Evolutionary conservation across 2,113 vertebrate genomes (phyloP).

Genomic region (Trichomycterus rosablanca): DNA sequence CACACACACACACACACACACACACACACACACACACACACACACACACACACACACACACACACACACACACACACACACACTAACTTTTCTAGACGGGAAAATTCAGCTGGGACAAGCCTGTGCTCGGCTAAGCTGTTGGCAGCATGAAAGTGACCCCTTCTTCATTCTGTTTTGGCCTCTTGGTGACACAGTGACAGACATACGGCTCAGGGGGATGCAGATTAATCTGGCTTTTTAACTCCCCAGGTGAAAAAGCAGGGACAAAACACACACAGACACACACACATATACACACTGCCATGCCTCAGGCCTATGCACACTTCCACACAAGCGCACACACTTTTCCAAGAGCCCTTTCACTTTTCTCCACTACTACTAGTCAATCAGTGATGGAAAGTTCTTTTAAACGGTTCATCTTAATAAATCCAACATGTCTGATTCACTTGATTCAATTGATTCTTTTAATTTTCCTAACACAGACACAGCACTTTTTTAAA

Average conservation of each 20-base stretch:
- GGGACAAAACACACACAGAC: slow-evolving; percentile 6
- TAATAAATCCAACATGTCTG: too few species aligned
- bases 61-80: slow-evolving; percentile 2
- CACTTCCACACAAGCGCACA: slow-evolving; percentile 1
- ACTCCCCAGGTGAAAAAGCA: slow-evolving; percentile 26
- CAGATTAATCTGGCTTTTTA: slow-evolving; percentile 24
- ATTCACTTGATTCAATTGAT: too few species aligned
- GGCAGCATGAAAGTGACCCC: slow-evolving; percentile 23
- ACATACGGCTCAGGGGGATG: slow-evolving; percentile 26
- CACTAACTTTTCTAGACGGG: background rate
- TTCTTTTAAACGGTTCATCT: too few species aligned
- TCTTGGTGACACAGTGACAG: slow-evolving; percentile 21
- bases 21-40: slow-evolving; percentile 1
- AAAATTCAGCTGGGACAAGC: slow-evolving; percentile 25
- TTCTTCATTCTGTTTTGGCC: slow-evolving; percentile 5
- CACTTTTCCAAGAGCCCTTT: background rate
- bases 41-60: slow-evolving; percentile 14
- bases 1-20: background rate
- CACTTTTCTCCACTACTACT: background rate
- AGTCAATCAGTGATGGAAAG: too few species aligned
- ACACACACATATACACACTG: slow-evolving; percentile 15
- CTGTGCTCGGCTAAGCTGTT: slow-evolving; percentile 23
- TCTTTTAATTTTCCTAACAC: slow-evolving; percentile 17
- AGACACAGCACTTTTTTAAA: too few species aligned
- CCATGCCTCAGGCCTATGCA: background rate